phyloP scores from a whole-genome alignment of 2,888 invertebrate species.

The Ennomos fuscantarius region DNA sequence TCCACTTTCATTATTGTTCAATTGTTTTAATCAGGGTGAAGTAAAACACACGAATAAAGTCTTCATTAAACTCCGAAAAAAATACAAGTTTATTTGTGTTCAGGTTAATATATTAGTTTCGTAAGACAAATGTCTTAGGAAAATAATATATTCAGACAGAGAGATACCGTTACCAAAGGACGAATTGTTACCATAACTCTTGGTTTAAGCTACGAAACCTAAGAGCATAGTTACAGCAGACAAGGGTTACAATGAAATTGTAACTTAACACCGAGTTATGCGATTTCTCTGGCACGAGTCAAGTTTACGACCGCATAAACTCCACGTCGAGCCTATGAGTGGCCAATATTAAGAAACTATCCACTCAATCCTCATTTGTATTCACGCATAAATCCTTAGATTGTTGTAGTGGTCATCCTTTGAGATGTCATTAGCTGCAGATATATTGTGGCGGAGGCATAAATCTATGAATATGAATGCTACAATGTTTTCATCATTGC shows the following conservation, averaged over 20 bases:
- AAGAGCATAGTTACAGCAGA: slow-evolving; percentile 46
- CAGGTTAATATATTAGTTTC: neutral
- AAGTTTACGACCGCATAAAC: slow-evolving; percentile 76
- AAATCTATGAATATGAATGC: slow-evolving; percentile 36
- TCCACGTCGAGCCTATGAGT: slow-evolving; percentile 66
- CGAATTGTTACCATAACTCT: slow-evolving; percentile 30
- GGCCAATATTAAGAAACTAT: slow-evolving; percentile 68
- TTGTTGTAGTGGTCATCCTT: slow-evolving; percentile 49
- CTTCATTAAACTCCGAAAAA: neutral
- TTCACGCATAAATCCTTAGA: slow-evolving; percentile 70
- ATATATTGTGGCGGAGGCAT: slow-evolving; percentile 35
- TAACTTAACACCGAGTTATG: slow-evolving; percentile 75
- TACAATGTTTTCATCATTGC: slow-evolving; percentile 32
- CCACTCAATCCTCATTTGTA: slow-evolving; percentile 65
- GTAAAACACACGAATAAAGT: too few species aligned
- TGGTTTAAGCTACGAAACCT: slow-evolving; percentile 32
- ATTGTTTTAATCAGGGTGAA: slow-evolving; percentile 24
- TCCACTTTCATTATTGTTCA: slow-evolving; percentile 37
- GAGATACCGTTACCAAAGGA: slow-evolving; percentile 28
- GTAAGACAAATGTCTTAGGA: neutral
- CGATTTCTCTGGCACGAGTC: slow-evolving; percentile 70
- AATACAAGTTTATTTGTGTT: slow-evolving; percentile 3
- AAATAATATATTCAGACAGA: slow-evolving; percentile 8
- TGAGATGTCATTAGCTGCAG: slow-evolving; percentile 38
- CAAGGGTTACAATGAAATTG: slow-evolving; percentile 60